Percentiles rank a stretch among this genome's conserved stretches.
Conservation (phyloP, 2,113 vertebrate species). For the Trogon melanurus region DNA sequence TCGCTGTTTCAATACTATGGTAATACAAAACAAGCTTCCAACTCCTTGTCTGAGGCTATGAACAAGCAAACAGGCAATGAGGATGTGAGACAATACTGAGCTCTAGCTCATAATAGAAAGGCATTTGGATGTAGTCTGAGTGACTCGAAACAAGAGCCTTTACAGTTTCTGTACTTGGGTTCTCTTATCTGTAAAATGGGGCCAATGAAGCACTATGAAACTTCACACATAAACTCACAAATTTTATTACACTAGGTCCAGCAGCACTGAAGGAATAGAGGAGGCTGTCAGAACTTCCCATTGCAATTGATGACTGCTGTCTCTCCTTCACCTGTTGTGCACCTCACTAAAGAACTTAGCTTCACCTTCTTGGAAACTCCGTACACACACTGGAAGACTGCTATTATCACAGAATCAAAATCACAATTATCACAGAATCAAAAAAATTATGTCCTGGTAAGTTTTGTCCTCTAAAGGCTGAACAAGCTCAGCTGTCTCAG, state of each 20-base stretch:
- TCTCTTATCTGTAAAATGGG: neutral
- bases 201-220: neutral
- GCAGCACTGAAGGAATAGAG: neutral
- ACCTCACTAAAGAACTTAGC: neutral
- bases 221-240: neutral
- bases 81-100: neutral
- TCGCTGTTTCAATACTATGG: neutral
- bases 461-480: neutral
- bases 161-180: neutral
- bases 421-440: too few relatives aligned
- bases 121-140: neutral
- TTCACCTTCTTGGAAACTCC: neutral
- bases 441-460: neutral
- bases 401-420: too few relatives aligned
- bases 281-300: neutral
- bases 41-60: neutral
- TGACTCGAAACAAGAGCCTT: neutral
- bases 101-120: neutral
- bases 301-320: neutral
- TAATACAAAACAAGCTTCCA: neutral
- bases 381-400: neutral
- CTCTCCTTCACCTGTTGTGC: neutral
- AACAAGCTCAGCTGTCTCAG: neutral
- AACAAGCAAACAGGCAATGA: neutral
- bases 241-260: neutral